Evolutionary conservation across 2,888 invertebrate genomes (phyloP), one percentile per base, ranked within the genome.

Genomic region (Augiades crinisus): DNA sequence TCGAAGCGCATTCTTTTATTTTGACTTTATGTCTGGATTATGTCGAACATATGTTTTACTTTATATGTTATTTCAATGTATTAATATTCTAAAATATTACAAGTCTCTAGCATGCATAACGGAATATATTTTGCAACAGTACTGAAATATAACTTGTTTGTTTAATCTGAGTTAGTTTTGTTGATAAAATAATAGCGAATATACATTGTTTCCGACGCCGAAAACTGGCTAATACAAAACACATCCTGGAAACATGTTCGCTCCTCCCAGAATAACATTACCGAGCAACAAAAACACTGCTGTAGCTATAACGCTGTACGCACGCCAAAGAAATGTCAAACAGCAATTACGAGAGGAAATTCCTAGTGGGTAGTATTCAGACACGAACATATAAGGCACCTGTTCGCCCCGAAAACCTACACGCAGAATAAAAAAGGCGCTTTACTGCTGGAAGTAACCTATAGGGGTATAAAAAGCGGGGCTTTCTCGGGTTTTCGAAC

Each of bases 401-500:
- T 51, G 51, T 51, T 51, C 43, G 50, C 30, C 44, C 51, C 51
- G 31, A 51, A 51, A 51, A 51, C 31, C 51, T 51, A 37, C 21
- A 44, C 33, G 21, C 31, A 12, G 30, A 41, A 41, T 51, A 51
- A 51, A 51, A 51, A 44, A 44, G 51, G 44, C 30, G 22, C 22
- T 50, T 50, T 50, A 50, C 43, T 50, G 43, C 30, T 30, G 43
- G 36, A 50, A 43, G 30, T 43, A 50, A 50, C 36, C 50, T 46
- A 50, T 53, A 56, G 50, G 54, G 44, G 49, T 51, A 57, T 47
- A 62, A 54, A 61, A 62, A 63, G 58, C 51, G 58, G 57, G 57
- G 62, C n/a, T 61, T 62, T 55, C 59, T 60, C 53, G 59, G 59
- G 63, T 64, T 64, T 63, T 67, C 68, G 64, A 70, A 67, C 60